Percentiles rank a stretch among this genome's conserved stretches.
Evolutionary conservation across 2,797 vertebrate species (phyloP).

Genomic region (Discoglossus pictus): DNA sequence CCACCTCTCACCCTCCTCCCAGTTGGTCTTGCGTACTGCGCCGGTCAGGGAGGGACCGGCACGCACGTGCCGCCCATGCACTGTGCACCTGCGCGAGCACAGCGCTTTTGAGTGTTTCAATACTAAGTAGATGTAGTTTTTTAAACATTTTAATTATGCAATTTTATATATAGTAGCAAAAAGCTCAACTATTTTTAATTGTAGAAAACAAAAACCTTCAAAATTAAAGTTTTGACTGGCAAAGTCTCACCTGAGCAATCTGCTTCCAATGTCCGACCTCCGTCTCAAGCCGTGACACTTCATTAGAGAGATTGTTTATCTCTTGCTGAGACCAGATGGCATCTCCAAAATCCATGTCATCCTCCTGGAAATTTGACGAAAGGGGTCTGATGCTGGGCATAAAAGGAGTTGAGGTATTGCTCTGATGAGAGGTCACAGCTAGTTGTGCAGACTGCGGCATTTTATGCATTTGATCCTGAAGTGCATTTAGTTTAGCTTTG

Average conservation of each 20-base stretch:
- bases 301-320: conserved; percentile 90
- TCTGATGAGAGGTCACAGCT: conserved; percentile 53
- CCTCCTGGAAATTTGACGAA: conserved; percentile 78
- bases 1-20: too few species aligned
- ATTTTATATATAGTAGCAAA: too few species aligned
- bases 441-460: conserved; percentile 66
- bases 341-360: conserved; percentile 92
- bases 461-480: conserved; percentile 89
- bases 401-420: conserved; percentile 70
- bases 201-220: neutral
- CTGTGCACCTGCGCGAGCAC: too few species aligned
- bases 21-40: too few species aligned
- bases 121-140: too few species aligned
- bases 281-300: conserved; percentile 83
- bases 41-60: too few species aligned
- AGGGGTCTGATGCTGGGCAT: conserved; percentile 65
- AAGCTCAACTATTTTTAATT: neutral
- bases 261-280: conserved; percentile 90
- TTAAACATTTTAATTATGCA: too few species aligned
- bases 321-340: conserved; percentile 94
- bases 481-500: conserved; percentile 85
- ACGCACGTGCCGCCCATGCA: too few species aligned
- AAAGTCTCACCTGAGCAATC: conserved; percentile 78
- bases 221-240: neutral
- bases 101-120: too few species aligned